These are phyloP conservation scores for Phaethornis superciliosus DNA, from an alignment of 2,113 vertebrate genomes.

Conservation along the genomic window DNA sequence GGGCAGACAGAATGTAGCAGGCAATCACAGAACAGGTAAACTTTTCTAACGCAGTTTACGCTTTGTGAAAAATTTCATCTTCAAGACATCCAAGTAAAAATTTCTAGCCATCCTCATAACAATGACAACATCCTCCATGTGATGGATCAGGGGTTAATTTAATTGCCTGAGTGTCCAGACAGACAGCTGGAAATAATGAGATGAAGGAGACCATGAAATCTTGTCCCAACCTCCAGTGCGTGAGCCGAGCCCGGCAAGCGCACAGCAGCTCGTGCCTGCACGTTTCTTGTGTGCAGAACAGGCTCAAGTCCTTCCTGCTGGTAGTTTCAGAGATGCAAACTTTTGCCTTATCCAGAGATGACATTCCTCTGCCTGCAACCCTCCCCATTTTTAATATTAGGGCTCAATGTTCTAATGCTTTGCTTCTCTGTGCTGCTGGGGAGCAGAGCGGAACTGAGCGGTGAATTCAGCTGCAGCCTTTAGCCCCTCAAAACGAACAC, in stretches of 20 bases:
- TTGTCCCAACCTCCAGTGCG: background rate
- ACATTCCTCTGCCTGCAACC: background rate
- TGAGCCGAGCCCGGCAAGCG: fast-evolving
- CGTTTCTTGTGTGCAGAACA: background rate
- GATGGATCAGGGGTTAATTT: background rate
- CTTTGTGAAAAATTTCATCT: background rate
- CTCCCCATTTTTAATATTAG: fast-evolving
- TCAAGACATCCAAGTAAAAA: background rate
- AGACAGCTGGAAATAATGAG: background rate
- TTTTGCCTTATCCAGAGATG: background rate
- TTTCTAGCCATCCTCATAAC: background rate
- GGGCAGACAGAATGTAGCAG: background rate
- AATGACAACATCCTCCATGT: background rate
- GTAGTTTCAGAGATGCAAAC: background rate
- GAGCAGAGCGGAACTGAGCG: background rate
- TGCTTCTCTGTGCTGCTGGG: fast-evolving
- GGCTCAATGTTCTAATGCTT: fast-evolving
- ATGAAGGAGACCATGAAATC: background rate
- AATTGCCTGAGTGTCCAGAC: background rate
- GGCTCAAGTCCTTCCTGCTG: fast-evolving
- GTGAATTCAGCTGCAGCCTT: background rate
- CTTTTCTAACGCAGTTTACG: background rate
- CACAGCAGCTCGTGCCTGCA: background rate
- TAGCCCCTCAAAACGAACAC: background rate
- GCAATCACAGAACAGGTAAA: background rate